Evolutionary conservation across 2,797 vertebrate species (phyloP).

Genomic region (Catamblyrhynchus diadema): DNA sequence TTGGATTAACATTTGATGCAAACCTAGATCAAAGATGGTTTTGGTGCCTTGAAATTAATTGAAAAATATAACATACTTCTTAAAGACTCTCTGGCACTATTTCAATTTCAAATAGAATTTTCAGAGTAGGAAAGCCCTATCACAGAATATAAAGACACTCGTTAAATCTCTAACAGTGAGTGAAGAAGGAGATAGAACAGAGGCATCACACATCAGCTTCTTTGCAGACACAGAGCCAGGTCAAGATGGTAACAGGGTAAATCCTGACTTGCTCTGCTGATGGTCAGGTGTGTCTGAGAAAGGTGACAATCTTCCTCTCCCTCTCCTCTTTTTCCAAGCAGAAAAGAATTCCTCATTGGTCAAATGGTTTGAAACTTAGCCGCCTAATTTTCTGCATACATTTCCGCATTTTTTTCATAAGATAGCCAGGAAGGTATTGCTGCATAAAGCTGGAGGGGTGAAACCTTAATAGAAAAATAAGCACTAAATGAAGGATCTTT

Average conservation of each 20-base stretch:
- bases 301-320: accelerated
- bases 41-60: background rate
- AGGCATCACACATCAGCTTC: background rate
- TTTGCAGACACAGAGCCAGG: background rate
- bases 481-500: background rate
- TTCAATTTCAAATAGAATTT: background rate
- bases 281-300: background rate
- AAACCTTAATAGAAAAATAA: background rate
- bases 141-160: background rate
- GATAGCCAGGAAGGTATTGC: background rate
- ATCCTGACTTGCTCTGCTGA: background rate
- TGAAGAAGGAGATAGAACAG: background rate
- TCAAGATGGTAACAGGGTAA: background rate
- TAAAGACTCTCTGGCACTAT: background rate
- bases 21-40: background rate
- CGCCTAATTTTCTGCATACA: background rate
- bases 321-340: background rate
- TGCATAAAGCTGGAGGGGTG: background rate
- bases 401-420: background rate
- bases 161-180: background rate
- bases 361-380: background rate
- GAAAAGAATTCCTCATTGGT: background rate
- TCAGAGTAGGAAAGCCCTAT: background rate
- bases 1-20: background rate
- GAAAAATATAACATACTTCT: background rate